Conservation (phyloP, 2,113 vertebrate genomes). For the Psettodes erumei region DNA sequence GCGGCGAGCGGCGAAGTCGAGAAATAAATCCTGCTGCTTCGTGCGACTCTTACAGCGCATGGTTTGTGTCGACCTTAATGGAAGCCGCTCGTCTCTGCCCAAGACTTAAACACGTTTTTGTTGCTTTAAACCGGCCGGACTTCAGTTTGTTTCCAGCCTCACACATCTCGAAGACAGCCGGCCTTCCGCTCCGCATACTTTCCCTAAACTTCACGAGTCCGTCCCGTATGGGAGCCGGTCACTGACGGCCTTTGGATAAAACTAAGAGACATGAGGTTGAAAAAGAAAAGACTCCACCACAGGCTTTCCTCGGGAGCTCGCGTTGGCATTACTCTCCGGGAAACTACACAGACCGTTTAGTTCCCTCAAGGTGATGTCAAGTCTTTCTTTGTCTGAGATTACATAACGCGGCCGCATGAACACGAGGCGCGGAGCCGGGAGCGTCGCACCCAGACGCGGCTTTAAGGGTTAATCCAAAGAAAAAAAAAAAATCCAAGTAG, state of each 20-base stretch:
- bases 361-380: constrained; percentile 10
- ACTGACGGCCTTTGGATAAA: background rate
- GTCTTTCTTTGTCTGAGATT: constrained; percentile 32
- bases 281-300: too few relatives aligned
- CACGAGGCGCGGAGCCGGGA: too few relatives aligned
- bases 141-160: background rate
- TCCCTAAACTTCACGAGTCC: background rate
- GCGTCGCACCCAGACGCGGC: too few relatives aligned
- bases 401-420: constrained; percentile 1
- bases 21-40: background rate
- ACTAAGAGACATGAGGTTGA: too few relatives aligned
- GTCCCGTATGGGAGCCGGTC: background rate
- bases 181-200: background rate
- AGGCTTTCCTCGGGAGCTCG: background rate
- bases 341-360: constrained; percentile 22
- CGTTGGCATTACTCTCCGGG: constrained; percentile 7
- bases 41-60: background rate
- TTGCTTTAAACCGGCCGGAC: background rate
- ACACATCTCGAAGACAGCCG: background rate
- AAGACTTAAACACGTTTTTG: background rate
- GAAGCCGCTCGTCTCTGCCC: background rate
- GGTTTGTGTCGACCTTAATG: background rate
- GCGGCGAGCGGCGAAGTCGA: background rate
- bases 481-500: too few relatives aligned
- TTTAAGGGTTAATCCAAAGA: too few relatives aligned